phyloP scores from a whole-genome alignment of 2,113 vertebrate species.

The Parotia lawesii region DNA sequence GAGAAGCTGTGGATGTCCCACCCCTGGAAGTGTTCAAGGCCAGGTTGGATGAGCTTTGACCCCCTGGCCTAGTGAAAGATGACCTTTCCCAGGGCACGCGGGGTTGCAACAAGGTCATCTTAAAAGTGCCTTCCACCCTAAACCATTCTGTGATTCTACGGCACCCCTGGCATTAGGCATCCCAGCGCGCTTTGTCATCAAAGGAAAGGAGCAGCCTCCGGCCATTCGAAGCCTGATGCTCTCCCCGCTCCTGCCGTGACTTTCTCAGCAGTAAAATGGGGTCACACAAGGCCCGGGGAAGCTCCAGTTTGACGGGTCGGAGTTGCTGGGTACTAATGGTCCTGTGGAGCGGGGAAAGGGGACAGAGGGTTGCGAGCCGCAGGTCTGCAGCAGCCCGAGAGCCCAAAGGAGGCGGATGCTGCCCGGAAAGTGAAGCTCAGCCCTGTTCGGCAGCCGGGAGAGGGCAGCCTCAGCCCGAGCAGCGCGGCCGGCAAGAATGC shows the following conservation, averaged over 20 bases:
- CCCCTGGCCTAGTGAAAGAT: neutral
- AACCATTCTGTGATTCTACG: neutral
- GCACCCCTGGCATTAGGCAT: neutral
- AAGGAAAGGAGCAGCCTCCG: neutral
- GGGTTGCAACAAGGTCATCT: neutral
- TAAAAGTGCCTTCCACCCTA: neutral
- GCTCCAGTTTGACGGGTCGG: neutral
- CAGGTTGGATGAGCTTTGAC: neutral
- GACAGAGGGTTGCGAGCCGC: rapidly evolving
- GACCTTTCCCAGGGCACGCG: neutral
- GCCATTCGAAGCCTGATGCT: neutral
- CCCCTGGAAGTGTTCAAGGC: neutral
- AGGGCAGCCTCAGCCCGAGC: conserved; percentile 16
- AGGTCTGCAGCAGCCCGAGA: rapidly evolving
- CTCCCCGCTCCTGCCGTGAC: rapidly evolving
- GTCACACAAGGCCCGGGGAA: neutral
- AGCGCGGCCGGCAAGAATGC: neutral
- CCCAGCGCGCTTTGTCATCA: neutral
- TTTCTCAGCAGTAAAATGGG: neutral
- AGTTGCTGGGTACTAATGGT: no score
- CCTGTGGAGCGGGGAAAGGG: neutral
- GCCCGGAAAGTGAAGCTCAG: neutral
- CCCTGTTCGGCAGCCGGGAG: neutral
- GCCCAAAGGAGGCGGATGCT: rapidly evolving
- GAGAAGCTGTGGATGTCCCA: rapidly evolving